Percentiles rank a stretch among this genome's conserved stretches.
These are phyloP conservation scores for Norana najaformis DNA, from an alignment of 2,888 invertebrate species.

Conservation along the genomic window DNA sequence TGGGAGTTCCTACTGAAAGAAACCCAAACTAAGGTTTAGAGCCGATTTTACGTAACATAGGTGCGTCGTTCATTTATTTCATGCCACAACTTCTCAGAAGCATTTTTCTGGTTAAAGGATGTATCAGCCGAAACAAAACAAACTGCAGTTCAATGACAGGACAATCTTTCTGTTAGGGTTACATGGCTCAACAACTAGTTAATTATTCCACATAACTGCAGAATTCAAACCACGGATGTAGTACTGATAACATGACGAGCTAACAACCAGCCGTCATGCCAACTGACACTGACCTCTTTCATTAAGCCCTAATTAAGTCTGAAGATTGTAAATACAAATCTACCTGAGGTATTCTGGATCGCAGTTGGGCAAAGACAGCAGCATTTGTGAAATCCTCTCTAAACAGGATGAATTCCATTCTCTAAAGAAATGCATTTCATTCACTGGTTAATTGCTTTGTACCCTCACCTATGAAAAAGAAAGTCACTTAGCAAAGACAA, in stretches of 20 bases:
- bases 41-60: no score
- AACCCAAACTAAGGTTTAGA: no score
- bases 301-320: background rate
- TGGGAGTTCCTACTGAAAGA: no score
- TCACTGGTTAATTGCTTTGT: background rate
- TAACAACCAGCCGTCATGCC: no score
- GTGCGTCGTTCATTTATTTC: no score
- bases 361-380: conserved; percentile 46
- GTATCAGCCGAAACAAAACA: no score
- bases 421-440: background rate
- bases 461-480: background rate
- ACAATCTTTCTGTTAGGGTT: background rate
- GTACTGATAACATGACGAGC: no score
- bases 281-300: no score
- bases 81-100: no score
- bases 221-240: background rate
- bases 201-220: background rate
- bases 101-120: no score
- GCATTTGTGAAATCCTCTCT: conserved; percentile 50
- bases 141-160: background rate
- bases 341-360: conserved; percentile 50
- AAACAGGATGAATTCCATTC: conserved; percentile 49
- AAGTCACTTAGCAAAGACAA: background rate
- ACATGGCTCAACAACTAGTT: background rate
- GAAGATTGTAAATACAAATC: background rate